A percentile compares a stretch with the other conserved stretches of the same genome.
These are phyloP conservation scores for Agrypnus murinus DNA, from an alignment of 2,888 invertebrate species.

Conservation along the genomic window DNA sequence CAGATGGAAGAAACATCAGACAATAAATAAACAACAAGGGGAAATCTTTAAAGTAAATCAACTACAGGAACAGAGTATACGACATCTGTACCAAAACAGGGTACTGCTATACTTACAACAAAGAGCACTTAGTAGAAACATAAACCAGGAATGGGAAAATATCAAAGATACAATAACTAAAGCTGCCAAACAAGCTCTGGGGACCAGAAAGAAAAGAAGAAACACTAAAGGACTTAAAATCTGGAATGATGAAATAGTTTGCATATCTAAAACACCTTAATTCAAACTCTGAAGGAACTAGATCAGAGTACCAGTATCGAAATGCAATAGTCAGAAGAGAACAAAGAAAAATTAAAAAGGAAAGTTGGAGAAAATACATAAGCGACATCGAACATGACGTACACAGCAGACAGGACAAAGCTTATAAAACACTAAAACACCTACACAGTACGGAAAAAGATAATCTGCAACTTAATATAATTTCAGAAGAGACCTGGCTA, in stretches of 20 bases:
- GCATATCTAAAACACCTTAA: constrained; percentile 20
- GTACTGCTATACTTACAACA: background rate
- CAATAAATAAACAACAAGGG: background rate
- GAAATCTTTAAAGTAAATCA: constrained; percentile 4
- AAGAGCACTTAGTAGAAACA: constrained; percentile 13
- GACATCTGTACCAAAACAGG: background rate
- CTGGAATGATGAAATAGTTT: background rate
- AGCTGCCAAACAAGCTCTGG: background rate
- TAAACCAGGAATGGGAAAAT: constrained; percentile 9
- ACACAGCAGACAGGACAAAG: background rate
- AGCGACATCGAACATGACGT: constrained; percentile 1
- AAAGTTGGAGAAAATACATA: constrained; percentile 12
- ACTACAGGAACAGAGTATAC: background rate
- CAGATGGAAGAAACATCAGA: background rate
- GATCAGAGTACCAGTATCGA: constrained; percentile 5
- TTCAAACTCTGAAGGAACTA: background rate
- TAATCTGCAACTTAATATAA: background rate
- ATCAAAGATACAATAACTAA: background rate
- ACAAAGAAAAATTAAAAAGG: background rate
- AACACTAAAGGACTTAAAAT: background rate
- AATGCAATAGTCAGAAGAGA: constrained; percentile 2
- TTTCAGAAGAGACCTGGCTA: constrained; percentile 4
- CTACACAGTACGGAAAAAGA: background rate
- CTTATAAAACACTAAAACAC: constrained; percentile 3
- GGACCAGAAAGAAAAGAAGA: background rate